phyloP scores from a whole-genome alignment of 2,113 vertebrate genomes.

The Rhagologus leucostigma region DNA sequence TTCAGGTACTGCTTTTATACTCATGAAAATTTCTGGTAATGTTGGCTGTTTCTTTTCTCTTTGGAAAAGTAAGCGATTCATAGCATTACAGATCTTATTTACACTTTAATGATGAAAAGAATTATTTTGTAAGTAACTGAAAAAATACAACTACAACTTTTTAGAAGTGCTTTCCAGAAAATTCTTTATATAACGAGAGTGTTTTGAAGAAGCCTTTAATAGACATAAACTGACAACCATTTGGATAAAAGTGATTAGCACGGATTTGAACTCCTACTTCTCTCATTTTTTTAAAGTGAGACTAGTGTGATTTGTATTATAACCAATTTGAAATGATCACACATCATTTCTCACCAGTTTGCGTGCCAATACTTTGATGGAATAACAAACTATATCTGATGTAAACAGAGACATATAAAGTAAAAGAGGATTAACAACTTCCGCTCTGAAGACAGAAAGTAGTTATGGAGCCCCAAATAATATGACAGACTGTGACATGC shows the following conservation, averaged over 20 bases:
- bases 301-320: not conserved
- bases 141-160: not conserved
- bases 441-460: not conserved
- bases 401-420: not conserved
- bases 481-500: not conserved
- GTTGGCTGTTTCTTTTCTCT: not conserved
- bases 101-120: not conserved
- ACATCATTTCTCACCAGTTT: not conserved
- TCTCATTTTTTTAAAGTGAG: not conserved
- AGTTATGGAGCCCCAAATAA: not conserved
- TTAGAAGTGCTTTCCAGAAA: not conserved
- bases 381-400: not conserved
- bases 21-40: not conserved
- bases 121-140: not conserved
- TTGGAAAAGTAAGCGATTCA: not conserved
- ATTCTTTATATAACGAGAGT: not conserved
- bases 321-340: constrained; percentile 5
- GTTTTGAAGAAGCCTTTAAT: not conserved
- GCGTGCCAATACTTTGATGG: not conserved
- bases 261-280: not conserved
- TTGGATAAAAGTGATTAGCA: not conserved
- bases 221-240: not conserved
- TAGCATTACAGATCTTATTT: not conserved
- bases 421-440: not conserved
- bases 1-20: not conserved